Conservation (phyloP, 2,113 vertebrate species). For the Struthio camelus region DNA sequence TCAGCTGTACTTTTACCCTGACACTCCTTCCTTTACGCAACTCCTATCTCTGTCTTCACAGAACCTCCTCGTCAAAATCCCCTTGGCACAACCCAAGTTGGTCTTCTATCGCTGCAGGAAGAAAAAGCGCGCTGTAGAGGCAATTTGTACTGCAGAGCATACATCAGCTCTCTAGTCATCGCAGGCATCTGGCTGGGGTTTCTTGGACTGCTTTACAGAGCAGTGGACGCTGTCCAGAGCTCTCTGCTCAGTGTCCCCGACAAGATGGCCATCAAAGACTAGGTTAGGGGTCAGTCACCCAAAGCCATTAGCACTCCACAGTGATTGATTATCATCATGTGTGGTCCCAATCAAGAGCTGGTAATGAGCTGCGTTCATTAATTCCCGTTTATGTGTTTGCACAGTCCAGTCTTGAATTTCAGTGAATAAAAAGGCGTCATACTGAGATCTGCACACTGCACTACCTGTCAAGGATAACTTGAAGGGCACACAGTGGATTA, state of each 20-base stretch:
- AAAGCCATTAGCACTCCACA: constrained; percentile 65
- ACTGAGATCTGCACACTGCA: not conserved
- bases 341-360: constrained; percentile 68
- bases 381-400: constrained; percentile 63
- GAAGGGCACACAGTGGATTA: not conserved
- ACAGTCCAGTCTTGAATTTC: constrained; percentile 42
- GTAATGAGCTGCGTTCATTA: constrained; percentile 64
- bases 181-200: not conserved
- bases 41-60: not conserved
- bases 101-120: not conserved
- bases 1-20: not conserved
- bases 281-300: constrained; percentile 66
- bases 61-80: not conserved
- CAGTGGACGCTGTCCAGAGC: constrained; percentile 56
- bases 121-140: not conserved
- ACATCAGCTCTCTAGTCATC: not conserved
- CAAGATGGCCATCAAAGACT: constrained; percentile 69
- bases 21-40: not conserved
- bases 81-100: not conserved
- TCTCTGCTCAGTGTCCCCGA: constrained; percentile 65
- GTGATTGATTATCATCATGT: constrained; percentile 69
- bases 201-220: constrained; percentile 44
- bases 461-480: not conserved
- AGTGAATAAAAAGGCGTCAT: constrained; percentile 41
- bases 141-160: not conserved